phyloP scores from a whole-genome alignment of 2,113 vertebrate species.

The Anguilla rostrata region DNA sequence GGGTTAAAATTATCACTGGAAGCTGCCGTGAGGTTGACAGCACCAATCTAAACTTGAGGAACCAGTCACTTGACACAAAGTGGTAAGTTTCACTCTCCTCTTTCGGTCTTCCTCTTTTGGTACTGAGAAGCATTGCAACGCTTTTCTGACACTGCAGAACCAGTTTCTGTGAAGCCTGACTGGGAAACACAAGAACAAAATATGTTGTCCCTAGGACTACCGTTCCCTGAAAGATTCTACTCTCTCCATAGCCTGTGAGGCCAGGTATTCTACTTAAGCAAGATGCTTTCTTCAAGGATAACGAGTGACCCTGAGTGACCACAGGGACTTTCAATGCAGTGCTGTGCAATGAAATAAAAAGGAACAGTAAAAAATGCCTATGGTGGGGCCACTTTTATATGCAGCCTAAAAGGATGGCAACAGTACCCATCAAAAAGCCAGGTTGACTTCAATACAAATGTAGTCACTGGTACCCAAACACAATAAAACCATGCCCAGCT shows the following conservation, averaged over 20 bases:
- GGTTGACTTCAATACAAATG: background rate
- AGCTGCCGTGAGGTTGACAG: conserved; percentile 8
- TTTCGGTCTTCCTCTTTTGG: background rate
- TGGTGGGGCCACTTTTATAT: background rate
- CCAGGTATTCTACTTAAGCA: background rate
- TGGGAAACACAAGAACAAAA: background rate
- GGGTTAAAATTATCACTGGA: conserved; percentile 7
- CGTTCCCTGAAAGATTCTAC: no score
- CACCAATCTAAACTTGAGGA: conserved; percentile 12
- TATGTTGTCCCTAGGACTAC: background rate
- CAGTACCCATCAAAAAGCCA: background rate
- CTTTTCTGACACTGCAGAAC: background rate
- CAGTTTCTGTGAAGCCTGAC: background rate
- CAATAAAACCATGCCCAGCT: background rate
- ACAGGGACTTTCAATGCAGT: background rate
- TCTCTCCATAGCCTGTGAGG: background rate
- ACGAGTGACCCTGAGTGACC: background rate
- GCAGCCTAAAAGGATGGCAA: background rate
- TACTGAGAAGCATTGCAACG: background rate
- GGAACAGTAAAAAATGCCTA: background rate
- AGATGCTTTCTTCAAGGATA: background rate
- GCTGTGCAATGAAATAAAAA: background rate
- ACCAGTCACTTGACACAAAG: conserved; percentile 17
- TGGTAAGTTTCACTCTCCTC: background rate
- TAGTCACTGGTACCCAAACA: background rate